Percentiles rank a stretch among this genome's conserved stretches.
phyloP scores from a whole-genome alignment of 2,113 vertebrate species.

The Rhinoptilus africanus region DNA sequence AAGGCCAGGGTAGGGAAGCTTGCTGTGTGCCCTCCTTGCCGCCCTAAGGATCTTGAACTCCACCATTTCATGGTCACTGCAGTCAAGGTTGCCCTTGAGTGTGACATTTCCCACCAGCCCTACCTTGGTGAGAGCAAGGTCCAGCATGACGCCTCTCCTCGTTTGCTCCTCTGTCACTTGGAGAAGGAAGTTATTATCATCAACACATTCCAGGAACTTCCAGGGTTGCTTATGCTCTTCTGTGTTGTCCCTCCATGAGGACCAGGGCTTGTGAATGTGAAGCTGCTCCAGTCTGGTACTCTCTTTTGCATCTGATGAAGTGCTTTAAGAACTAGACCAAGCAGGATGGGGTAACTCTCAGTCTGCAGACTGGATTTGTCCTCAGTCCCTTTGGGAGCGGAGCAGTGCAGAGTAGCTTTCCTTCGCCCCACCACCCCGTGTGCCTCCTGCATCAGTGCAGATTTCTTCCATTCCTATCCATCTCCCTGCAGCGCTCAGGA shows the following conservation, averaged over 20 bases:
- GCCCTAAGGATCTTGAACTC: background rate
- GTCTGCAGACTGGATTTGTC: background rate
- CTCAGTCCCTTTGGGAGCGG: background rate
- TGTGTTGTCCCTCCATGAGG: background rate
- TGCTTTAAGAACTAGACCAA: background rate
- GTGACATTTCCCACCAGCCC: background rate
- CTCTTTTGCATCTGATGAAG: background rate
- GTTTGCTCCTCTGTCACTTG: too few relatives aligned
- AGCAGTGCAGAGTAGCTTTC: background rate
- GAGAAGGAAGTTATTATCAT: too few relatives aligned
- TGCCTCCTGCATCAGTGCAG: background rate
- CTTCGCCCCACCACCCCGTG: fast-evolving
- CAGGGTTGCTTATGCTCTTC: background rate
- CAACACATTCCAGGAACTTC: background rate
- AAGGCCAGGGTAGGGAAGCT: background rate
- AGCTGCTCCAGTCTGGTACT: background rate
- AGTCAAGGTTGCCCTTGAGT: background rate
- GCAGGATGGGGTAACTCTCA: background rate
- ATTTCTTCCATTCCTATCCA: background rate
- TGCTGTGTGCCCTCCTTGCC: background rate
- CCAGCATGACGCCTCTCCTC: background rate
- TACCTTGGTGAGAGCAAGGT: background rate
- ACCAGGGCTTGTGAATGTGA: background rate
- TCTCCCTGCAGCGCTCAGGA: background rate
- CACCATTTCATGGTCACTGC: background rate